Conservation (phyloP, 2,888 invertebrate genomes). For the Pseudococcus jackbeardsleyi region DNA sequence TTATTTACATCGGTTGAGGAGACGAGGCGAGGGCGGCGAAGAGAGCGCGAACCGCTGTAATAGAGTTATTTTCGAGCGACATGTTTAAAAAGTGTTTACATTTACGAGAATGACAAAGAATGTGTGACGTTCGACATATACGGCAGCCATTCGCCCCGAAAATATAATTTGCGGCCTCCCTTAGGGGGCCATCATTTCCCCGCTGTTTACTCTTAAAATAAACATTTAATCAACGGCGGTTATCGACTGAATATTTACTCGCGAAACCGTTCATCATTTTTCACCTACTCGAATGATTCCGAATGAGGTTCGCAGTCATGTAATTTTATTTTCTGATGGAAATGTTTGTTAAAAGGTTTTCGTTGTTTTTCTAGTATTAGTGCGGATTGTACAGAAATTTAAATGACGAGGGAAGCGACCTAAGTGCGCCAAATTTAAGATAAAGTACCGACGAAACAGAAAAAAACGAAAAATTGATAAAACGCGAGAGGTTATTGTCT, state of each 20-base stretch:
- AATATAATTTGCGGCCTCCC: slow-evolving; percentile 62
- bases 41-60: slow-evolving; percentile 38
- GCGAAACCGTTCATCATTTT: slow-evolving; percentile 62
- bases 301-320: slow-evolving; percentile 58
- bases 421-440: slow-evolving; percentile 7
- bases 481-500: not conserved
- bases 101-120: slow-evolving; percentile 53
- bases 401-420: slow-evolving; percentile 12
- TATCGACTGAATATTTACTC: slow-evolving; percentile 62
- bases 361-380: slow-evolving; percentile 58
- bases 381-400: slow-evolving; percentile 38
- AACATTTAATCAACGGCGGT: slow-evolving; percentile 61
- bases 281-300: slow-evolving; percentile 60
- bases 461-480: slow-evolving; percentile 12
- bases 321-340: slow-evolving; percentile 60
- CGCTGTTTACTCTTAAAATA: slow-evolving; percentile 58
- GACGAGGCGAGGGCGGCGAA: not conserved
- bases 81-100: slow-evolving; percentile 54
- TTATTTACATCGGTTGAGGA: slow-evolving; percentile 25
- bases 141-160: slow-evolving; percentile 47
- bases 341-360: slow-evolving; percentile 62
- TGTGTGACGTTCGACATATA: slow-evolving; percentile 55
- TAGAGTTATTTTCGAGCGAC: slow-evolving; percentile 55
- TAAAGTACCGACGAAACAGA: not conserved
- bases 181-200: slow-evolving; percentile 56